phyloP scores from a whole-genome alignment of 2,113 vertebrate genomes.

The Chascanopsetta lugubris region DNA sequence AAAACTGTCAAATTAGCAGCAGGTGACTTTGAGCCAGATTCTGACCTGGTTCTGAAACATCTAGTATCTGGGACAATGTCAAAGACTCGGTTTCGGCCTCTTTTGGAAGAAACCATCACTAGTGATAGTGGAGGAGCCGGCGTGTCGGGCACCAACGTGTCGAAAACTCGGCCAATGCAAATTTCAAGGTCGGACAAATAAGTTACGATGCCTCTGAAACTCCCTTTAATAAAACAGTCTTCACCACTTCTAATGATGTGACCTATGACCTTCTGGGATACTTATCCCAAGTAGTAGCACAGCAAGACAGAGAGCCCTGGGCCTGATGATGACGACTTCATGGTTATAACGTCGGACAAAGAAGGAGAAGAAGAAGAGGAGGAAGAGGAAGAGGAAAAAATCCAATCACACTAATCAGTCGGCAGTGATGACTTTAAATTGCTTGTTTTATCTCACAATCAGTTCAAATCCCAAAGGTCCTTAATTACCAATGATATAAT shows the following conservation, averaged over 20 bases:
- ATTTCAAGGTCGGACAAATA: conserved; percentile 1
- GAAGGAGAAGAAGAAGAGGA: too few species aligned
- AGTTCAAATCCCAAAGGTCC: background rate
- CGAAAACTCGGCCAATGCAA: background rate
- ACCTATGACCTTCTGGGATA: too few species aligned
- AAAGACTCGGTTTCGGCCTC: background rate
- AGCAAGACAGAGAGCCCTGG: too few species aligned
- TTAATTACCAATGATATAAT: background rate
- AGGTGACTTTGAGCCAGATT: background rate
- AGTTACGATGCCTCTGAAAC: background rate
- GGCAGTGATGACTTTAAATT: background rate
- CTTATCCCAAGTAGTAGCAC: too few species aligned
- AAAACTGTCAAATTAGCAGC: background rate
- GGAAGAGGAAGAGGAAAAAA: too few species aligned
- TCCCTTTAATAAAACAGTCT: too few species aligned
- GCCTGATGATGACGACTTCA: too few species aligned
- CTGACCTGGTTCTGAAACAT: background rate
- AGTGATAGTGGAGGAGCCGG: background rate
- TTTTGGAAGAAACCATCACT: background rate
- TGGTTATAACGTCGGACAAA: too few species aligned
- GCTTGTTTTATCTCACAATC: background rate
- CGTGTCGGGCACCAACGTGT: background rate
- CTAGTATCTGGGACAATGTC: background rate
- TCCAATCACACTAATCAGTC: too few species aligned
- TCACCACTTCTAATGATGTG: too few species aligned